Evolutionary conservation across 2,113 vertebrate genomes (phyloP), one percentile per base, ranked within the genome.

Genomic region (Cephalopholis sonnerati): DNA sequence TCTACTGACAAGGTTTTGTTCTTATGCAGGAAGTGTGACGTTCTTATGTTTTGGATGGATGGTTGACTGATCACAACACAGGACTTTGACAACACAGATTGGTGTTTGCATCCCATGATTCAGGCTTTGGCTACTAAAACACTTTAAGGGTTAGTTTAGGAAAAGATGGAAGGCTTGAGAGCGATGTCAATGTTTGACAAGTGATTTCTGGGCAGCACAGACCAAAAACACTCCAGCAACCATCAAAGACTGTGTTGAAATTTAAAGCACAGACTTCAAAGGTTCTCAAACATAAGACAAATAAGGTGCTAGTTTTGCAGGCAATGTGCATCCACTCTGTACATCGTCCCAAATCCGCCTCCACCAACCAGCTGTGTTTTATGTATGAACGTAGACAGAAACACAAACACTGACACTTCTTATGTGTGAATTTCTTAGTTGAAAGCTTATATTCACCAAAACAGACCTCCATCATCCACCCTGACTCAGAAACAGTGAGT

Each of bases 401-500:
- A 79, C 36, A 22, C 25, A 69, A 63, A 82, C 72, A 58, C 6
- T 10, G 51, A 55, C 55, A 74, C 13, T 6, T 39, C 20, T 57
- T 12, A 72, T 50, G 67, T 76, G 55, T 18, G 17, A 44, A 22
- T 18, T 2, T 29, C 27, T 77, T 3, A 13, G 55, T 22, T 32
- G 25, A 73, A 57, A 59, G 79, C 11, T 61, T 65, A 20, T 77
- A 75, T 82, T 51, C 2, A 41, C 17, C 25, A 58, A 51, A 74
- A 57, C 76, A 73, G 27, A 57, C 18, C 15, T 73, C 58, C 36
- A 75, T 61, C 66, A 71, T 46, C 59, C 25, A 24, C 46, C 3
- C n/a, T 29, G 76, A 62, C 51, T 80, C 51, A 75, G 32, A 61
- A 4, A 57, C 22, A 0, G 18, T 17, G 80, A 70, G 64, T 68